These are phyloP conservation scores for Xanthorhoe spadicearia DNA, from an alignment of 2,888 invertebrate genomes.

Conservation along the genomic window DNA sequence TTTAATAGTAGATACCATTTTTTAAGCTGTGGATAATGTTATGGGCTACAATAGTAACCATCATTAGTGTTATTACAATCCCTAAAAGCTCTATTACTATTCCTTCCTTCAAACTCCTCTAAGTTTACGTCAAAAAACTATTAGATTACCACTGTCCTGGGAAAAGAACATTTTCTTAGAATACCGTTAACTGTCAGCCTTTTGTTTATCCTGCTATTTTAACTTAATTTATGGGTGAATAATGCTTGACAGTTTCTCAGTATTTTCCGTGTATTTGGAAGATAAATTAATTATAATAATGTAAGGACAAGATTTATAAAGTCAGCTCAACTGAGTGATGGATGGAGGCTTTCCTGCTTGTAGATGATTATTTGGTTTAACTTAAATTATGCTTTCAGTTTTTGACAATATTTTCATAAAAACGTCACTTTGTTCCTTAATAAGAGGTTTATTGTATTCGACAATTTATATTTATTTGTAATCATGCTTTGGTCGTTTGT, in stretches of 20 bases:
- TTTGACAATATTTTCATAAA: not conserved
- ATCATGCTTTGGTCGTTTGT: too few relatives aligned
- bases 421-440: too few relatives aligned
- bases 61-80: too few relatives aligned
- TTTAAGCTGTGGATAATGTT: too few relatives aligned
- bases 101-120: too few relatives aligned
- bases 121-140: too few relatives aligned
- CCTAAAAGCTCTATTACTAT: too few relatives aligned
- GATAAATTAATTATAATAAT: constrained; percentile 24
- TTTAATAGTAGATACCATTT: too few relatives aligned
- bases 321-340: constrained; percentile 13
- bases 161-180: not conserved
- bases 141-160: too few relatives aligned
- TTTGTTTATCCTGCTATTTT: not conserved
- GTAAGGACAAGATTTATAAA: constrained; percentile 12
- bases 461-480: too few relatives aligned
- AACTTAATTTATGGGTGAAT: not conserved
- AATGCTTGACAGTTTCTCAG: constrained; percentile 1
- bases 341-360: constrained; percentile 1
- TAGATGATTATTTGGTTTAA: not conserved
- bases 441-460: too few relatives aligned
- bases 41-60: too few relatives aligned
- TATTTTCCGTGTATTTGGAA: constrained; percentile 9
- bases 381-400: not conserved
- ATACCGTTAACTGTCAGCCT: not conserved